These are phyloP conservation scores for Tipula vernalis DNA, from an alignment of 2,888 invertebrate species.

Conservation along the genomic window DNA sequence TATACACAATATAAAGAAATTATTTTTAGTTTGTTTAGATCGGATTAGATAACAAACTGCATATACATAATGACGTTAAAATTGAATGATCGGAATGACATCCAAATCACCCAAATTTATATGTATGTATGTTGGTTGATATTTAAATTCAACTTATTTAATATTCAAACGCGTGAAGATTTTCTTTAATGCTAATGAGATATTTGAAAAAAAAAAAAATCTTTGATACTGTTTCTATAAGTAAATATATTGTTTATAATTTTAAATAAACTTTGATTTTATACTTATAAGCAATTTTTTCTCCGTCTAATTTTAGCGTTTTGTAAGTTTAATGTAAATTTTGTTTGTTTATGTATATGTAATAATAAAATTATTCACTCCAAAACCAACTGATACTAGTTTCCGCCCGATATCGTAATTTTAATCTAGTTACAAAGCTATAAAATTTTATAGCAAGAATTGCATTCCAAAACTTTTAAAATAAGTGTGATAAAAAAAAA, in stretches of 20 bases:
- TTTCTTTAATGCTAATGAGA: not conserved
- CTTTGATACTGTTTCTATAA: not conserved
- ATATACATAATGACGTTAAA: not conserved
- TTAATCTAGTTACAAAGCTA: no score
- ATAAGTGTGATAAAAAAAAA: no score
- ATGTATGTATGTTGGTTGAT: not conserved
- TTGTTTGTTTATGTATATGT: no score
- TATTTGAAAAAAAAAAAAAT: not conserved
- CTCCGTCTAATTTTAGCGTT: not conserved
- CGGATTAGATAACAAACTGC: not conserved
- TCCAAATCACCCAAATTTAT: no score
- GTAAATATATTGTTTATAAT: not conserved
- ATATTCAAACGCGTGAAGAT: not conserved
- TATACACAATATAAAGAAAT: not conserved
- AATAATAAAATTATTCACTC: no score
- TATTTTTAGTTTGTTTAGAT: not conserved
- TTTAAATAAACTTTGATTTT: not conserved
- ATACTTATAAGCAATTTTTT: not conserved
- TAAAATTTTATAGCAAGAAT: no score
- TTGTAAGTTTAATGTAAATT: no score
- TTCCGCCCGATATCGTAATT: no score
- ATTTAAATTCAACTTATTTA: not conserved
- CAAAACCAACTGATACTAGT: no score
- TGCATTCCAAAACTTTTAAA: no score
- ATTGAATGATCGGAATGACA: not conserved